A percentile compares a stretch with the other conserved stretches of the same genome.
Conservation (phyloP, 1,140 invertebrate species). For the Geopemphigus sp. region DNA sequence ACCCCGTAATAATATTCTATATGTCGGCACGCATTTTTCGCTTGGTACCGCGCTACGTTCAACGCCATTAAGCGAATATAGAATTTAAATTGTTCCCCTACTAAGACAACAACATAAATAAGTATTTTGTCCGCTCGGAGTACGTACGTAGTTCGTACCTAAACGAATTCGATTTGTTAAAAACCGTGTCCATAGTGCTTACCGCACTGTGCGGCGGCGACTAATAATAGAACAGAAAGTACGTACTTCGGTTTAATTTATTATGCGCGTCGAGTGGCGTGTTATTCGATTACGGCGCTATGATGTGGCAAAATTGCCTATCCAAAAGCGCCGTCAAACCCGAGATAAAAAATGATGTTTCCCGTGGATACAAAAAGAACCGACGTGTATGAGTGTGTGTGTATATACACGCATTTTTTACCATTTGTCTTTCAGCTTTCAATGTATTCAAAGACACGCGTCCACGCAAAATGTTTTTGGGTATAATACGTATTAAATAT, state of each 20-base stretch:
- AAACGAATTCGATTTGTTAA: background rate
- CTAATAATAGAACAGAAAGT: background rate
- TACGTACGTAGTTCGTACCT: too few relatives aligned
- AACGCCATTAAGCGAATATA: too few relatives aligned
- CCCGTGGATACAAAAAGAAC: too few relatives aligned
- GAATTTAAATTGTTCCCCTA: too few relatives aligned
- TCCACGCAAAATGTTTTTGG: background rate
- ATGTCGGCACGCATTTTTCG: background rate
- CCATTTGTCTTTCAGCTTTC: slow-evolving; percentile 21
- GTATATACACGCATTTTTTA: background rate
- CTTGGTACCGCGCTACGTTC: too few relatives aligned
- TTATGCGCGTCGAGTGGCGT: background rate
- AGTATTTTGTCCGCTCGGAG: too few relatives aligned
- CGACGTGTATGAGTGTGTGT: too few relatives aligned
- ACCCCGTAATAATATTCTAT: background rate
- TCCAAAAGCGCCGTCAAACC: background rate
- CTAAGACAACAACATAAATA: too few relatives aligned
- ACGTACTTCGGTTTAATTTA: background rate
- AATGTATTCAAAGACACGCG: slow-evolving; percentile 14
- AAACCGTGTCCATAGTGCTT: too few relatives aligned
- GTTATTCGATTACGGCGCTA: background rate
- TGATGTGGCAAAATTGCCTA: slow-evolving; percentile 6
- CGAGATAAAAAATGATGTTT: slow-evolving; percentile 11
- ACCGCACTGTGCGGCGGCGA: too few relatives aligned
- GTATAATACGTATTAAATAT: background rate